A percentile compares a stretch with the other conserved stretches of the same genome.
Evolutionary conservation across 2,113 vertebrate species (phyloP).

Genomic region (Cnemophilus loriae): DNA sequence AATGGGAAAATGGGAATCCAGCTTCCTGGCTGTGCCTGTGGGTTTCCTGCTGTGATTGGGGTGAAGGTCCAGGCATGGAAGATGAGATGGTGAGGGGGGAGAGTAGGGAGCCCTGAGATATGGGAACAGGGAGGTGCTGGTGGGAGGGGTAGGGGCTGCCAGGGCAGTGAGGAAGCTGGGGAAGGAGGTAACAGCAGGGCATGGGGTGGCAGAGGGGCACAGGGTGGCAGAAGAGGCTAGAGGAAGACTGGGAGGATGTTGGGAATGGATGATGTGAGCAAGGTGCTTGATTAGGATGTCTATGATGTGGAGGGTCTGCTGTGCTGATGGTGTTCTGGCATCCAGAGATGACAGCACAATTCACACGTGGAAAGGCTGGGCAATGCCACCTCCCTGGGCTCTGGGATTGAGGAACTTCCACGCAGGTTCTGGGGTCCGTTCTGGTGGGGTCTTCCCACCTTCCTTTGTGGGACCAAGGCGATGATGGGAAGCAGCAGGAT

Average conservation of each 20-base stretch:
- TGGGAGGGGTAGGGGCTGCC: neutral
- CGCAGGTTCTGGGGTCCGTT: neutral
- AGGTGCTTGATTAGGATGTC: too few species aligned
- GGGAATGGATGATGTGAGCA: neutral
- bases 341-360: neutral
- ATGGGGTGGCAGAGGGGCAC: neutral
- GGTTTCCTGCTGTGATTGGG: neutral
- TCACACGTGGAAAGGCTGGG: neutral
- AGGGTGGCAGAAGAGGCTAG: neutral
- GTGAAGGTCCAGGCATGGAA: neutral
- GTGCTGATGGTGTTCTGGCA: neutral
- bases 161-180: neutral
- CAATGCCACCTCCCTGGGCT: neutral
- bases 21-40: neutral
- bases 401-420: neutral
- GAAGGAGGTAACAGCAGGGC: neutral
- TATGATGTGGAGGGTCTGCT: neutral
- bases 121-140: neutral
- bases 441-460: neutral
- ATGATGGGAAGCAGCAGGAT: neutral
- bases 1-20: accelerated
- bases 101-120: neutral
- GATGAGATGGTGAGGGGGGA: neutral
- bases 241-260: neutral
- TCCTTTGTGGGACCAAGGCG: neutral